phyloP scores from a whole-genome alignment of 2,888 invertebrate species.

The Drosophila tripunctata region DNA sequence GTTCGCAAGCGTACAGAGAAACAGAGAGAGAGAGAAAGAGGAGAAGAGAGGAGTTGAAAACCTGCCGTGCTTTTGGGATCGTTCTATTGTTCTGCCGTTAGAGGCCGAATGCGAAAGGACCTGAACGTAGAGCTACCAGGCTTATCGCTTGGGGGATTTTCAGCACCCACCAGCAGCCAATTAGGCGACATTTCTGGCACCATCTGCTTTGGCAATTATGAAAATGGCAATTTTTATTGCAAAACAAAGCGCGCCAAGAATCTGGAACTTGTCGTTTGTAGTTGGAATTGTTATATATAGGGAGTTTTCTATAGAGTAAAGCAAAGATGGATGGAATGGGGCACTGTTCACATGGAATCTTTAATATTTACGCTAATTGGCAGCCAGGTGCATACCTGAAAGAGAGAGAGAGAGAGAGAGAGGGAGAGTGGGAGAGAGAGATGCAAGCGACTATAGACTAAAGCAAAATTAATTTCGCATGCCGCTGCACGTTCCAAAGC shows the following conservation, averaged over 20 bases:
- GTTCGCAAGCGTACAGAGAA: too few relatives aligned
- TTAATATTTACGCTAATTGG: conserved; percentile 82
- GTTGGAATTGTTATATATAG: background rate
- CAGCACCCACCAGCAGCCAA: conserved; percentile 55
- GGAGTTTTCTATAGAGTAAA: too few relatives aligned
- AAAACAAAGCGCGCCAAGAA: conserved; percentile 55
- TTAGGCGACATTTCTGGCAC: conserved; percentile 81
- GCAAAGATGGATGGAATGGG: background rate
- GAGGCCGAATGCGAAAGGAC: conserved; percentile 2
- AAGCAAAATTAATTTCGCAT: conserved; percentile 76
- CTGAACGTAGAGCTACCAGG: conserved; percentile 13
- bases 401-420: too few relatives aligned
- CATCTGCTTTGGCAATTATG: conserved; percentile 76
- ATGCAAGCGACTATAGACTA: conserved; percentile 27
- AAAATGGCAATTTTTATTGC: conserved; percentile 81
- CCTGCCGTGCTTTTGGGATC: conserved; percentile 42
- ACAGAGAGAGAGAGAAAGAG: conserved; percentile 21
- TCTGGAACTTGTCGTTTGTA: conserved; percentile 26
- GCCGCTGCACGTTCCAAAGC: conserved; percentile 72
- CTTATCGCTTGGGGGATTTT: conserved; percentile 59
- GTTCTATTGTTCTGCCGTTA: conserved; percentile 73
- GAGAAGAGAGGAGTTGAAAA: conserved; percentile 5
- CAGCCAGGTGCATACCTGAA: conserved; percentile 78
- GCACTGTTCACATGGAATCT: conserved; percentile 54
- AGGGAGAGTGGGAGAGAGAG: too few relatives aligned